phyloP scores from a whole-genome alignment of 2,888 invertebrate genomes.

The Oegoconia quadripuncta region DNA sequence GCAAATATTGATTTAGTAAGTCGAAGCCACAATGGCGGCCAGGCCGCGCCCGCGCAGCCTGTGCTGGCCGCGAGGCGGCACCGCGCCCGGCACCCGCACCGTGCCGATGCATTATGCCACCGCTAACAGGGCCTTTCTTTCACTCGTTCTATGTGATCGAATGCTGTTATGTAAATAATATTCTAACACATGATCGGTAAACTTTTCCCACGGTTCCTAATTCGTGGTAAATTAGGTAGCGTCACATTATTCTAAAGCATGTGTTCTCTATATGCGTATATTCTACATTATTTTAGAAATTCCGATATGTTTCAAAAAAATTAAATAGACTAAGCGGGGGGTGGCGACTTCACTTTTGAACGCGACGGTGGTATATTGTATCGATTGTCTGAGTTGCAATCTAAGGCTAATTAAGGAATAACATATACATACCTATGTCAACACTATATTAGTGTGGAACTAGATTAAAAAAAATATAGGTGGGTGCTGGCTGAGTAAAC shows the following conservation, averaged over 20 bases:
- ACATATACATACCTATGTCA: too few relatives aligned
- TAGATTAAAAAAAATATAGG: background rate
- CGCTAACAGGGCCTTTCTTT: slow-evolving; percentile 31
- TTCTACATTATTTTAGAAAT: too few relatives aligned
- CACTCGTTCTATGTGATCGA: slow-evolving; percentile 31
- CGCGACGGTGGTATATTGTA: too few relatives aligned
- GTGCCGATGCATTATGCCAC: background rate
- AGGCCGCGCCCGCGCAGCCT: slow-evolving; percentile 42
- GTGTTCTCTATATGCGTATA: too few relatives aligned
- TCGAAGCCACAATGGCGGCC: slow-evolving; percentile 62
- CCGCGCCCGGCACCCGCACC: slow-evolving; percentile 13
- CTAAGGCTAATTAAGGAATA: too few relatives aligned
- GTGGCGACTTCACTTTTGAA: too few relatives aligned
- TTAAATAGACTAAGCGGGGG: too few relatives aligned
- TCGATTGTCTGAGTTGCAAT: too few relatives aligned
- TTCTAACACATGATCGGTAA: slow-evolving; percentile 18
- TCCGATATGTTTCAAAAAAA: too few relatives aligned
- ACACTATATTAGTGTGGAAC: too few relatives aligned
- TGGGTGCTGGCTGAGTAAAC: slow-evolving; percentile 21
- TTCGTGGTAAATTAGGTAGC: background rate
- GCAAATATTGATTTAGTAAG: slow-evolving; percentile 80
- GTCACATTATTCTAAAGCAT: too few relatives aligned
- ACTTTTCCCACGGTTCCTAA: slow-evolving; percentile 33
- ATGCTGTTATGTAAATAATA: slow-evolving; percentile 40
- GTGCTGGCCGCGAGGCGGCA: slow-evolving; percentile 35